Conservation (phyloP, 1,140 invertebrate species). For the Aphelinus atriplicis region DNA sequence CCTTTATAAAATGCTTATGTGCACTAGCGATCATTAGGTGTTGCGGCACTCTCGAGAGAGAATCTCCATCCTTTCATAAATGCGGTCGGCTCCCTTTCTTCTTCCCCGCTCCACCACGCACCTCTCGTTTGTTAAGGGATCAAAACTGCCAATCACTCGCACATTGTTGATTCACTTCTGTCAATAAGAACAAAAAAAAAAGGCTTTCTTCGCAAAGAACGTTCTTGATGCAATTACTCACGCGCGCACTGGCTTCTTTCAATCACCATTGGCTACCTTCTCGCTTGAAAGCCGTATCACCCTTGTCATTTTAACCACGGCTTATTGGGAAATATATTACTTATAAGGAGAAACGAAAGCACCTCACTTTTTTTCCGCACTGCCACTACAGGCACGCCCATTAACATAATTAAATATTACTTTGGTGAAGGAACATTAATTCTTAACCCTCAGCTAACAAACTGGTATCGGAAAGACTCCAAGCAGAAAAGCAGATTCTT, state of each 20-base stretch:
- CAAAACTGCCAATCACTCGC: conserved; percentile 37
- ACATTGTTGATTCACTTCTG: conserved; percentile 17
- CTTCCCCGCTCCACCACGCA: conserved; percentile 12
- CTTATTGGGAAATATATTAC: too few species aligned
- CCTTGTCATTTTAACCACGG: too few species aligned
- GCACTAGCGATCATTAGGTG: conserved; percentile 28
- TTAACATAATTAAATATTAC: too few species aligned
- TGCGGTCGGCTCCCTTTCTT: conserved; percentile 22
- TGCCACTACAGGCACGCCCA: too few species aligned
- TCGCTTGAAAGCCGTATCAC: neutral
- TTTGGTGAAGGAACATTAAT: too few species aligned
- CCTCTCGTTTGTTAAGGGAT: neutral
- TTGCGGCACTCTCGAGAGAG: neutral
- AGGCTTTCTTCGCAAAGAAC: conserved; percentile 2
- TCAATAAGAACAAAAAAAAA: conserved; percentile 11
- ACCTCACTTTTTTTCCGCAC: too few species aligned
- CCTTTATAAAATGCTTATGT: conserved; percentile 17
- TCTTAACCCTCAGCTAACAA: too few species aligned
- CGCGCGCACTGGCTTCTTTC: neutral
- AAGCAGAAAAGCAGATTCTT: too few species aligned
- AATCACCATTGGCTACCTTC: neutral
- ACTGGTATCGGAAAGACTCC: too few species aligned
- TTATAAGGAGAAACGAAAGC: too few species aligned
- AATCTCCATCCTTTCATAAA: conserved; percentile 25
- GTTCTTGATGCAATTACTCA: neutral